phyloP scores from a whole-genome alignment of 1,140 invertebrate genomes.

The Diorhabda elongata region DNA sequence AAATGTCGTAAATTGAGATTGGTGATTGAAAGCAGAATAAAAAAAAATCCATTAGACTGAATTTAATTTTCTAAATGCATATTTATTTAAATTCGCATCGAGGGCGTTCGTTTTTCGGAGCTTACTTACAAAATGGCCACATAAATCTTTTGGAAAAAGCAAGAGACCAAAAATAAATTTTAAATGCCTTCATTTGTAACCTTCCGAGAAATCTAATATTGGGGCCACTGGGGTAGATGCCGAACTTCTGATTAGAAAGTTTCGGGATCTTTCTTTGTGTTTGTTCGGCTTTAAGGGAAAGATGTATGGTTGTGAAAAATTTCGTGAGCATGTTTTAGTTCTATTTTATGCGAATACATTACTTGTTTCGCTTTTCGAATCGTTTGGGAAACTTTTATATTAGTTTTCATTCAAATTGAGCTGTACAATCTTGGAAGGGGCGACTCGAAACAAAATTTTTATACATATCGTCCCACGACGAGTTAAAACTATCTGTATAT shows the following conservation, averaged over 20 bases:
- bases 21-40: too few relatives aligned
- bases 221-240: slow-evolving; percentile 12
- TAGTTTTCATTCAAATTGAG: too few relatives aligned
- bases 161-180: slow-evolving; percentile 14
- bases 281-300: not conserved
- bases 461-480: too few relatives aligned
- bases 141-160: slow-evolving; percentile 10
- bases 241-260: slow-evolving; percentile 15
- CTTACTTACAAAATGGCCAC: slow-evolving; percentile 7
- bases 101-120: not conserved
- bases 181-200: slow-evolving; percentile 20
- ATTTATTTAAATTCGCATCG: slow-evolving; percentile 3
- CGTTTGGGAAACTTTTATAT: not conserved
- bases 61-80: slow-evolving; percentile 3
- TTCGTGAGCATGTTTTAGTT: not conserved
- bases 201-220: slow-evolving; percentile 10
- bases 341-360: slow-evolving; percentile 4
- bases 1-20: too few relatives aligned
- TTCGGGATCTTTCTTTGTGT: not conserved
- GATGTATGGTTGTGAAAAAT: not conserved
- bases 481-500: too few relatives aligned
- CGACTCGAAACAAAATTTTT: too few relatives aligned
- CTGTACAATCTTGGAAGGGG: too few relatives aligned
- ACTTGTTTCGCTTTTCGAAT: not conserved
- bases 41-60: not conserved